phyloP scores from a whole-genome alignment of 2,797 vertebrate genomes.

The Nannoperca obscura region DNA sequence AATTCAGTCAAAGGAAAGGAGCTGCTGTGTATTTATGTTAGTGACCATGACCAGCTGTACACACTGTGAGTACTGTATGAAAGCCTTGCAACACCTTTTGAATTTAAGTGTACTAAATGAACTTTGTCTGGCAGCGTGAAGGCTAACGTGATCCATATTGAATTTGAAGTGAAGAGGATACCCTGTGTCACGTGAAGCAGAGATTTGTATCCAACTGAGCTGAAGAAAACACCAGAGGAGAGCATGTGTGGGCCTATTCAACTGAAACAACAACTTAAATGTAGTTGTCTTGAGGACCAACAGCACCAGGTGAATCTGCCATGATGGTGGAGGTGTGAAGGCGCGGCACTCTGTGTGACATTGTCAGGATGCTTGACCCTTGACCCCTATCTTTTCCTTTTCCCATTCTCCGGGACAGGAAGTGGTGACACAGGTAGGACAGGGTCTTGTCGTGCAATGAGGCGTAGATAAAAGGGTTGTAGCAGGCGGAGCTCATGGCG shows the following conservation, averaged over 20 bases:
- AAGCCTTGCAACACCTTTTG: neutral
- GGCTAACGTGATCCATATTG: neutral
- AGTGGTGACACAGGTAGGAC: slow-evolving; percentile 83
- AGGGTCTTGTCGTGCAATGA: slow-evolving; percentile 90
- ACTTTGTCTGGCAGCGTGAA: slow-evolving; percentile 1
- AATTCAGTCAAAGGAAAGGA: neutral
- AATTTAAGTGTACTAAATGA: neutral
- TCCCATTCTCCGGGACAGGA: slow-evolving; percentile 71
- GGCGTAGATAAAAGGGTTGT: slow-evolving; percentile 94
- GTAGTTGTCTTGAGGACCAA: slow-evolving; percentile 72
- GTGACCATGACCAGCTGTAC: neutral
- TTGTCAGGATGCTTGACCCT: slow-evolving; percentile 68
- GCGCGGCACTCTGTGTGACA: slow-evolving; percentile 80
- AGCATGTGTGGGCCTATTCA: neutral
- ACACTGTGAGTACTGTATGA: slow-evolving; percentile 1
- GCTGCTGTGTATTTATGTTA: neutral
- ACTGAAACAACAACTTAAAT: slow-evolving; percentile 18
- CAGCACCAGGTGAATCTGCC: slow-evolving; percentile 75
- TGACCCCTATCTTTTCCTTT: slow-evolving; percentile 56
- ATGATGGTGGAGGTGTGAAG: slow-evolving; percentile 82
- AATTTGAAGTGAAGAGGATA: slow-evolving; percentile 1
- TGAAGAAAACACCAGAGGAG: neutral
- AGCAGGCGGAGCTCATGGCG: slow-evolving; percentile 93
- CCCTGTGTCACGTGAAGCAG: neutral
- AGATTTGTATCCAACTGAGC: neutral